Conservation (phyloP, 2,888 invertebrate species). For the Megaustenia siamemsis region DNA sequence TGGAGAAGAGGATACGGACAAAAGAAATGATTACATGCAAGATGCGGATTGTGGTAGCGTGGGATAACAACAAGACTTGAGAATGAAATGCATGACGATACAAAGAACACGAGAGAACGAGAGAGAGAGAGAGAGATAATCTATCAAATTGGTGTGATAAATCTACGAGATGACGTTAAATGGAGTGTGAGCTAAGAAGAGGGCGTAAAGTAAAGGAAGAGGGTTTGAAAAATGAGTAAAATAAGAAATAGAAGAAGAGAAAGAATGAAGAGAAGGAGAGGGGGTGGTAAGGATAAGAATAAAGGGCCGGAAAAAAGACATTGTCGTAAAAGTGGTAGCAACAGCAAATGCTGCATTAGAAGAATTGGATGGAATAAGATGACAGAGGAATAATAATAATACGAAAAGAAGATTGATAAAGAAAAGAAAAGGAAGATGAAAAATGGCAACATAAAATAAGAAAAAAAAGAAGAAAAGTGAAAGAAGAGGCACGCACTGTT, state of each 20-base stretch:
- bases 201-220: too few relatives aligned
- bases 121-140: too few relatives aligned
- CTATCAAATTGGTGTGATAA: too few relatives aligned
- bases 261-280: neutral
- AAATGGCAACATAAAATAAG: neutral
- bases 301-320: neutral
- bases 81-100: too few relatives aligned
- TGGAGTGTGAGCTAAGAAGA: too few relatives aligned
- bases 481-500: neutral
- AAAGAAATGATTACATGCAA: too few relatives aligned
- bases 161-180: too few relatives aligned
- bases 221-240: too few relatives aligned
- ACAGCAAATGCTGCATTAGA: neutral
- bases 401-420: neutral
- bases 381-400: neutral
- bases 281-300: neutral
- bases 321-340: neutral
- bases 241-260: neutral
- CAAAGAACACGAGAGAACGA: too few relatives aligned
- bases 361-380: neutral
- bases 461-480: neutral
- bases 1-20: too few relatives aligned
- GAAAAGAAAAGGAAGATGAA: neutral
- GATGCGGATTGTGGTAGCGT: too few relatives aligned
- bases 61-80: too few relatives aligned